Evolutionary conservation across 2,888 invertebrate genomes (phyloP), one percentile per base, ranked within the genome.

Genomic region (Acrobasis suavella): DNA sequence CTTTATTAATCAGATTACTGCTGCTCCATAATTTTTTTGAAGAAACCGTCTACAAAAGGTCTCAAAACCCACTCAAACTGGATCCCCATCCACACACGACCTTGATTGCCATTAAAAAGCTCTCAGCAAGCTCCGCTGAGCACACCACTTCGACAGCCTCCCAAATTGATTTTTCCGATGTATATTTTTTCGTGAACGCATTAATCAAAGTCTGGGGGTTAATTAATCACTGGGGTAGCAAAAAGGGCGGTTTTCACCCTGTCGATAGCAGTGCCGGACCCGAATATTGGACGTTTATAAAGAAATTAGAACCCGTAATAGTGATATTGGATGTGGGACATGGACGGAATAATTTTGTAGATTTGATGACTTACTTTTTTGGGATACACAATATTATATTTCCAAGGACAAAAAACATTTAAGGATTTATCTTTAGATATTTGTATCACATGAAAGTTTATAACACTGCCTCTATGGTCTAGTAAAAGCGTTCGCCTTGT

Each of bases 171-270:
- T 83, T 75, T 69, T 69, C 68, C 71, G 70, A 71, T 61, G 73
- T 70, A 73, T 80, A 68, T 85, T 86, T 84, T 83, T 78, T 72
- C 67, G 59, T 71, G 67, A 68, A 68, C 65, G 69, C 84, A 86
- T 86, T 85, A 86, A 86, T 85, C 85, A 84, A 76, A 70, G 74
- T 73, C 74, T 69, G 58, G 61, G 65, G 72, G 71, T 80, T 85
- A 86, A 86, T 86, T 86, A 85, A 86, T 86, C 86, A 85, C 82
- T 64, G 54, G 71, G 50, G 71, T 72, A 71, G 77, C 77, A 81
- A 83, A 83, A 82, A 79, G 73, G 74, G 65, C 67, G 71, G 73
- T 69, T 69, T 70, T 75, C 70, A 68, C 72, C 67, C 80, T 85
- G 85, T 84, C 84, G 83, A 84, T 83, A 80, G 72, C 85, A 84